phyloP scores from a whole-genome alignment of 35 echinoderm and acorn worm species.

The Ophioderma brevispina region DNA sequence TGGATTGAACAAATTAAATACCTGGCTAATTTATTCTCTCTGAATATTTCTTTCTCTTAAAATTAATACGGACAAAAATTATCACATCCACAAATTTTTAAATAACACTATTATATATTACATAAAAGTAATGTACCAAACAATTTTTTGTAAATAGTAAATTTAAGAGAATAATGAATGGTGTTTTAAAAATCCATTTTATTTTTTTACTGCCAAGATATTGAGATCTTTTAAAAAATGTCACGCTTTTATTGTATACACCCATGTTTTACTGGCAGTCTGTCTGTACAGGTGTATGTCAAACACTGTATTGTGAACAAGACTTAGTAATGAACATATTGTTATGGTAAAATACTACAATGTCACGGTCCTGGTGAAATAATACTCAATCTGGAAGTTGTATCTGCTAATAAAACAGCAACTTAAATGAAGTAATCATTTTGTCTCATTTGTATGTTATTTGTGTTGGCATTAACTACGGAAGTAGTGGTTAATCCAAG shows the following conservation, averaged over 20 bases:
- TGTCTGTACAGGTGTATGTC: background rate
- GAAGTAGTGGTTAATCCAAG: no score
- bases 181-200: background rate
- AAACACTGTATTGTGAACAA: conserved; percentile 5
- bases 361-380: conserved; percentile 2
- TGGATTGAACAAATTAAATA: no score
- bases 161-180: background rate
- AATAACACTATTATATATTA: no score
- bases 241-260: background rate
- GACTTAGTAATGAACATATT: background rate
- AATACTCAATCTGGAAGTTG: background rate
- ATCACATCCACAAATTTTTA: no score
- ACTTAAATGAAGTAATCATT: no score
- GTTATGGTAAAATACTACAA: background rate
- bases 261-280: conserved; percentile 1
- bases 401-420: background rate
- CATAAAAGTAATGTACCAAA: background rate
- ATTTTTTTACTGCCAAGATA: conserved; percentile 11
- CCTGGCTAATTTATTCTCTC: no score
- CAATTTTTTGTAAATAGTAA: background rate
- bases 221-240: background rate
- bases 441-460: no score
- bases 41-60: no score
- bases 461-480: no score
- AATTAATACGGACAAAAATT: no score